Conservation (phyloP, 2,113 vertebrate genomes). For the Phylloscopus trochiloides region DNA sequence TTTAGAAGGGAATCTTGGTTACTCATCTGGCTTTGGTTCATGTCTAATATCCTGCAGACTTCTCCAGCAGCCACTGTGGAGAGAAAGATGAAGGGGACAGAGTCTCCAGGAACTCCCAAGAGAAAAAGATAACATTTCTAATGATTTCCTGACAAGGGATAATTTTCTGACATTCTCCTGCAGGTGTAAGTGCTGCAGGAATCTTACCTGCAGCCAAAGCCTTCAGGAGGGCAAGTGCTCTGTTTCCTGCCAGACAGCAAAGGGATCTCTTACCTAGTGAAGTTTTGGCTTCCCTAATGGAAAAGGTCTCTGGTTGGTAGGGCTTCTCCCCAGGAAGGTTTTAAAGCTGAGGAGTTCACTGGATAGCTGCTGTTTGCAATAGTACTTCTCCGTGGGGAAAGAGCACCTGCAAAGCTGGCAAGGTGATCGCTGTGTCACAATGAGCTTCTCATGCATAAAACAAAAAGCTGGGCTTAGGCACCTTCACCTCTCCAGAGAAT, state of each 20-base stretch:
- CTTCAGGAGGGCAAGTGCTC: background rate
- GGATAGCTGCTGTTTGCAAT: background rate
- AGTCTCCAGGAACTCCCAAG: background rate
- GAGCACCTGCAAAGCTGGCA: background rate
- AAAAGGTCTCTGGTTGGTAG: background rate
- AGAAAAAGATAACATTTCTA: background rate
- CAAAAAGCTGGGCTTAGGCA: background rate
- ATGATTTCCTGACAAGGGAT: background rate
- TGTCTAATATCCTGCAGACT: background rate
- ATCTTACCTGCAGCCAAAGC: background rate
- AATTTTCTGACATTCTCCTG: conserved; percentile 24
- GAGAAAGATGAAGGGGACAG: background rate
- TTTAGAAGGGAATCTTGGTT: background rate
- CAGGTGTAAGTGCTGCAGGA: background rate
- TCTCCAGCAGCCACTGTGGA: background rate
- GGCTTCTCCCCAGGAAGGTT: background rate
- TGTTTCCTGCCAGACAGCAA: background rate
- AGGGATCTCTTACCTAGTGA: background rate
- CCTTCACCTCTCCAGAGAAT: background rate
- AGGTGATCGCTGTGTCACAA: background rate
- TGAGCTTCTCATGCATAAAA: background rate
- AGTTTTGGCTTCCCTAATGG: background rate
- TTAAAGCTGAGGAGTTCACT: background rate
- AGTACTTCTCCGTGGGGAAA: background rate
- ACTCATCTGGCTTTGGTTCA: background rate